Evolutionary conservation across 2,888 invertebrate genomes (phyloP).

Genomic region (Coleophora deauratella): DNA sequence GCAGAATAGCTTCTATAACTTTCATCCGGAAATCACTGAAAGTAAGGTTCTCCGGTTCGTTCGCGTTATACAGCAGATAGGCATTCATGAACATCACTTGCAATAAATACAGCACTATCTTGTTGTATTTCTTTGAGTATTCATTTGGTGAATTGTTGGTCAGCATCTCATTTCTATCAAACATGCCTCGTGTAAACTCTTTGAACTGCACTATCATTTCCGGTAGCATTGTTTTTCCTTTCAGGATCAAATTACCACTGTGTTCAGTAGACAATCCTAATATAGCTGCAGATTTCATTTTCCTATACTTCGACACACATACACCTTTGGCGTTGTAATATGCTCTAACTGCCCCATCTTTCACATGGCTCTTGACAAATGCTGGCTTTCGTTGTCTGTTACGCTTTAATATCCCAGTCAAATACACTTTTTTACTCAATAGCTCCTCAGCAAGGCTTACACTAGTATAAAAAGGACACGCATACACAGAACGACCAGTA

Average conservation of each 20-base stretch:
- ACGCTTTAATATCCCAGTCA: slow-evolving; percentile 2
- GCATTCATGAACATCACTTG: slow-evolving; percentile 5
- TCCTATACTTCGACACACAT: slow-evolving; percentile 1
- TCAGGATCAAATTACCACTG: background rate
- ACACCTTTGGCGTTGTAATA: slow-evolving; percentile 1
- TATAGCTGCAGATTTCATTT: background rate
- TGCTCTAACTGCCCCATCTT: background rate
- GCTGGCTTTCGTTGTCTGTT: background rate
- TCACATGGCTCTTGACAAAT: background rate
- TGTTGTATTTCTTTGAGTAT: slow-evolving; percentile 1
- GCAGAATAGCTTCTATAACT: background rate
- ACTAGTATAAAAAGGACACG: slow-evolving; percentile 2
- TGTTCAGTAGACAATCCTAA: slow-evolving; percentile 1
- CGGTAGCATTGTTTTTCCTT: background rate
- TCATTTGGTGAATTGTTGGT: slow-evolving; percentile 1
- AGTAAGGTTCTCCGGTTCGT: background rate
- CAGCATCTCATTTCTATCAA: slow-evolving; percentile 1
- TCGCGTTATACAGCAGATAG: background rate
- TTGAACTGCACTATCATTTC: background rate
- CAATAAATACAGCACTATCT: background rate
- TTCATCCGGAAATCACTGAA: background rate
- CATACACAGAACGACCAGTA: slow-evolving; percentile 2
- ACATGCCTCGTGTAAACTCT: background rate
- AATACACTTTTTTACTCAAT: background rate
- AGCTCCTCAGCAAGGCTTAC: slow-evolving; percentile 1